Evolutionary conservation across 2,113 vertebrate genomes (phyloP).

Genomic region (Notarius lentiginosus): DNA sequence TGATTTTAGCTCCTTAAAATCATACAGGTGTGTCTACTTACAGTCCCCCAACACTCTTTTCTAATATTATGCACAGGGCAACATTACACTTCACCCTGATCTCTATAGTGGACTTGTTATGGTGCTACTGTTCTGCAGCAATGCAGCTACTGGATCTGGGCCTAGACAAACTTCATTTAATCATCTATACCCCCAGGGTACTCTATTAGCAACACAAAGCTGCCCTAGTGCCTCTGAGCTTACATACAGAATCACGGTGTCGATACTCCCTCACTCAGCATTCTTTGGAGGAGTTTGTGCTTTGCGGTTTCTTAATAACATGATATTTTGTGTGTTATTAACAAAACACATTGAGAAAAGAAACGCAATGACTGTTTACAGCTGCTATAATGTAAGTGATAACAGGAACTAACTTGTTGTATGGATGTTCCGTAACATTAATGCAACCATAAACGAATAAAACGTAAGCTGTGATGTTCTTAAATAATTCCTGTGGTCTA

Average conservation of each 20-base stretch:
- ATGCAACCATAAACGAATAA: background rate
- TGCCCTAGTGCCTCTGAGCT: background rate
- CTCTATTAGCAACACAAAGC: background rate
- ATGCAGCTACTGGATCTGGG: conserved; percentile 25
- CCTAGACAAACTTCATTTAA: conserved; percentile 29
- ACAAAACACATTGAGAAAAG: background rate
- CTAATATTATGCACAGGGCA: conserved; percentile 4
- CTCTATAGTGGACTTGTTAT: background rate
- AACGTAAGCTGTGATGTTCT: background rate
- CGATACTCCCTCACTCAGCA: background rate
- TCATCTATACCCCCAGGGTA: conserved; percentile 15
- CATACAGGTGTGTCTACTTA: background rate
- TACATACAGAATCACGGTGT: background rate
- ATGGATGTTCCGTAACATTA: background rate
- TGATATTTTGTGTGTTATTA: background rate
- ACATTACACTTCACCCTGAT: conserved; percentile 1
- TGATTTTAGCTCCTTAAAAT: background rate
- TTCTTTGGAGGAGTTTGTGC: background rate
- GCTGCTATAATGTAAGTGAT: background rate
- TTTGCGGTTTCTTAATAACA: background rate
- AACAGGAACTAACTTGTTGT: background rate
- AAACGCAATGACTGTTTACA: too few species aligned
- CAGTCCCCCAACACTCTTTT: background rate
- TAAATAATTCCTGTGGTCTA: background rate
- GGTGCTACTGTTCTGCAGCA: background rate